These are phyloP conservation scores for Mirounga angustirostris DNA, from an alignment of 2,113 vertebrate genomes.

Conservation along the genomic window DNA sequence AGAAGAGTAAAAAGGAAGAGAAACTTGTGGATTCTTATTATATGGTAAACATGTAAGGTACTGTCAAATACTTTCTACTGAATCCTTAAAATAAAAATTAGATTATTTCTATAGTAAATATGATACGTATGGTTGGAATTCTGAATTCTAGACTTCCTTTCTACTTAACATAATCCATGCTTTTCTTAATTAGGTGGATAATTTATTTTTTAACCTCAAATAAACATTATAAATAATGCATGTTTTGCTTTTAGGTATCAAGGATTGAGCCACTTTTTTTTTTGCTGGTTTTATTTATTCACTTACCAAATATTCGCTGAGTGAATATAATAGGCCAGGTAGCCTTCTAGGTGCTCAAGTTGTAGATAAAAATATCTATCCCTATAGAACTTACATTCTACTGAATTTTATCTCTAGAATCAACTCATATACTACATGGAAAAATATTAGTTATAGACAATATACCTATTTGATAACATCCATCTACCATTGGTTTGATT, in stretches of 20 bases:
- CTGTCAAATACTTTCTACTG: conserved; percentile 22
- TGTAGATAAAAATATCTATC: background rate
- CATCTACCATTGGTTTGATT: background rate
- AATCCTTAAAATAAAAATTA: conserved; percentile 13
- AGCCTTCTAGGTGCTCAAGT: background rate
- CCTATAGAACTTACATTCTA: background rate
- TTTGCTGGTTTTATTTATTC: background rate
- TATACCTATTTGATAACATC: background rate
- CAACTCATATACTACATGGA: background rate
- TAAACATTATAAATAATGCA: background rate
- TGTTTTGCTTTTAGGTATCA: background rate
- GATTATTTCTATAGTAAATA: conserved; percentile 37
- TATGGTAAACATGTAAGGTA: background rate
- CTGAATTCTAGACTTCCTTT: conserved; percentile 23
- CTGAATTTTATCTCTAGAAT: conserved; percentile 6
- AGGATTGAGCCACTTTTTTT: background rate
- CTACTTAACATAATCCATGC: background rate
- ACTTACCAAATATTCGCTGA: background rate
- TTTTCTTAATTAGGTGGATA: background rate
- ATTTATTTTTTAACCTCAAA: background rate
- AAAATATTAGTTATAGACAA: background rate
- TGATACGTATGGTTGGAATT: background rate
- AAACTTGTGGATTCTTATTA: background rate
- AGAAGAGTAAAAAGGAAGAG: conserved; percentile 44
- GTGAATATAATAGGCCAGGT: background rate